Conservation (phyloP, 1,140 invertebrate genomes). For the Nephotettix cincticeps region DNA sequence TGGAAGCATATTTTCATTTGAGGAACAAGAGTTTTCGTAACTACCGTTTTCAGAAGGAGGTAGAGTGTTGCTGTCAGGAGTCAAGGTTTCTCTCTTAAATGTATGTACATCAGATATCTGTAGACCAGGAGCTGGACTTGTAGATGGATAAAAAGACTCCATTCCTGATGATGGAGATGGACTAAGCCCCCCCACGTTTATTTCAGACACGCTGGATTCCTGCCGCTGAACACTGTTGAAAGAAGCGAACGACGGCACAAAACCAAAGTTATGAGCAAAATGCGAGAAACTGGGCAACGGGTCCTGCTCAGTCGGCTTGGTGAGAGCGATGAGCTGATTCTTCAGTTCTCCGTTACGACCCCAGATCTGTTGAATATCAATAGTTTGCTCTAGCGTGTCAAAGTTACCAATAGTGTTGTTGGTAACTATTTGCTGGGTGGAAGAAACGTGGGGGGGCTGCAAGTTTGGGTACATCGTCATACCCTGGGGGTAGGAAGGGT, state of each 20-base stretch:
- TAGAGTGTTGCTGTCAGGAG: conserved; percentile 19
- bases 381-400: conserved; percentile 32
- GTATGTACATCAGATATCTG: conserved; percentile 1
- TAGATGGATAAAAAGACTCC: conserved; percentile 29
- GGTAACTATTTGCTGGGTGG: conserved; percentile 55
- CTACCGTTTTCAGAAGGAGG: conserved; percentile 9
- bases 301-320: conserved; percentile 39
- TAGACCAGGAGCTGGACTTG: conserved; percentile 13
- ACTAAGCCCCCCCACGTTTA: conserved; percentile 38
- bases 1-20: not conserved
- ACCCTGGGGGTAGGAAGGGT: conserved; percentile 46
- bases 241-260: not conserved
- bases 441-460: conserved; percentile 80
- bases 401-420: conserved; percentile 70
- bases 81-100: not conserved
- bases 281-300: conserved; percentile 63
- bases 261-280: conserved; percentile 27
- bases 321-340: conserved; percentile 22
- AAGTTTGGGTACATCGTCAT: conserved; percentile 71
- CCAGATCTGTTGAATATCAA: conserved; percentile 14
- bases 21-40: not conserved
- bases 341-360: conserved; percentile 19
- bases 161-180: conserved; percentile 17
- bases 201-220: conserved; percentile 20
- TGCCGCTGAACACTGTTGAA: not conserved